These are phyloP conservation scores for Synanthedon tipuliformis DNA, from an alignment of 2,888 invertebrate species.

Conservation along the genomic window DNA sequence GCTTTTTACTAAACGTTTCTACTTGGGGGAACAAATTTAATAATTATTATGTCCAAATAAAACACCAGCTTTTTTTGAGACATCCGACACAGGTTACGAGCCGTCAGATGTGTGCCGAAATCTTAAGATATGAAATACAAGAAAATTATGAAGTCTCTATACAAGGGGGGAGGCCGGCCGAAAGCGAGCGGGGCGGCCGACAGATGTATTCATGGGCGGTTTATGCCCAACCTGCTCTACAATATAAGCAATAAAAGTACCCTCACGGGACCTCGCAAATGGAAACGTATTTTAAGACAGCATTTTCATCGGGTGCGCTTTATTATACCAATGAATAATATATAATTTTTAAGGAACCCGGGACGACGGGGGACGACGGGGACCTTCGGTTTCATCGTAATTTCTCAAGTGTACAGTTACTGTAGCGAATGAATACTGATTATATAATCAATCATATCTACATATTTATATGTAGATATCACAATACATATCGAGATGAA, in stretches of 20 bases:
- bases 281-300: conserved; percentile 4
- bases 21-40: background rate
- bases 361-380: too few species aligned
- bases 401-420: too few species aligned
- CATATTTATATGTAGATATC: background rate
- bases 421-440: too few species aligned
- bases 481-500: too few species aligned
- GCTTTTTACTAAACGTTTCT: background rate
- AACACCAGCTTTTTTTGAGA: too few species aligned
- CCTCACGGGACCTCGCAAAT: conserved; percentile 3
- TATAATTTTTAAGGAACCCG: background rate
- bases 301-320: background rate
- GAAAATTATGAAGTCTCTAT: conserved; percentile 18
- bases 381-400: too few species aligned
- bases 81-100: too few species aligned
- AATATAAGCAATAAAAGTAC: conserved; percentile 8
- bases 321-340: background rate
- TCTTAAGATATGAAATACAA: conserved; percentile 19
- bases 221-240: conserved; percentile 1
- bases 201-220: conserved; percentile 5
- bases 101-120: conserved; percentile 2
- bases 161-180: conserved; percentile 4
- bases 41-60: too few species aligned
- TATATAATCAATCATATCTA: too few species aligned
- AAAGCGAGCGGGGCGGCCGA: conserved; percentile 8